A percentile compares a stretch with the other conserved stretches of the same genome.
Conservation (phyloP, 2,888 invertebrate genomes). For the Ganaspis brasiliensis region DNA sequence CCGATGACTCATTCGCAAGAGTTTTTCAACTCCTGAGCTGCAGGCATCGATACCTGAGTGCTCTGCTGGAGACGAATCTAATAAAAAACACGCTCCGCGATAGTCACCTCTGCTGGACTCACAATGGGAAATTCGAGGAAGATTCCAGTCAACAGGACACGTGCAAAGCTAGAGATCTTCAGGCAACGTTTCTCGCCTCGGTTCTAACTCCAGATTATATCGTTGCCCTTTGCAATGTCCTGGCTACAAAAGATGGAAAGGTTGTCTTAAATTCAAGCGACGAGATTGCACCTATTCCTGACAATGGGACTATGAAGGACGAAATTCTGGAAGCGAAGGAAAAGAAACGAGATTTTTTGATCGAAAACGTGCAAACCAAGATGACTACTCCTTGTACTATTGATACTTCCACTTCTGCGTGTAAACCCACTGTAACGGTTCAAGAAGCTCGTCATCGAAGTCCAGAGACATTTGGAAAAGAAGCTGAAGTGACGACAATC, state of each 20-base stretch:
- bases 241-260: slow-evolving; percentile 86
- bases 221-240: slow-evolving; percentile 89
- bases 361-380: not conserved
- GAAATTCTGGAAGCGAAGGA: not conserved
- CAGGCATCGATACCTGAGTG: slow-evolving; percentile 83
- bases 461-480: slow-evolving; percentile 15
- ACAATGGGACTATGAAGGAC: slow-evolving; percentile 33
- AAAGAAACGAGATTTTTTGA: slow-evolving; percentile 26
- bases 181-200: slow-evolving; percentile 83
- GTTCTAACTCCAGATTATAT: slow-evolving; percentile 86
- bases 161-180: slow-evolving; percentile 46
- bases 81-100: slow-evolving; percentile 84
- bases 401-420: slow-evolving; percentile 1
- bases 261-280: slow-evolving; percentile 85
- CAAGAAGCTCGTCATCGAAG: slow-evolving; percentile 7
- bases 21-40: slow-evolving; percentile 90
- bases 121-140: slow-evolving; percentile 37
- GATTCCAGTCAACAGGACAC: slow-evolving; percentile 43
- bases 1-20: slow-evolving; percentile 86
- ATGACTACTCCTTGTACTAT: slow-evolving; percentile 2
- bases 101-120: slow-evolving; percentile 72
- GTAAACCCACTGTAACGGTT: not conserved
- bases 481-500: slow-evolving; percentile 33
- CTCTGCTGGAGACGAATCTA: slow-evolving; percentile 84
- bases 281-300: slow-evolving; percentile 38